Evolutionary conservation across 2,888 invertebrate genomes (phyloP).

Genomic region (Abrostola triplasia): DNA sequence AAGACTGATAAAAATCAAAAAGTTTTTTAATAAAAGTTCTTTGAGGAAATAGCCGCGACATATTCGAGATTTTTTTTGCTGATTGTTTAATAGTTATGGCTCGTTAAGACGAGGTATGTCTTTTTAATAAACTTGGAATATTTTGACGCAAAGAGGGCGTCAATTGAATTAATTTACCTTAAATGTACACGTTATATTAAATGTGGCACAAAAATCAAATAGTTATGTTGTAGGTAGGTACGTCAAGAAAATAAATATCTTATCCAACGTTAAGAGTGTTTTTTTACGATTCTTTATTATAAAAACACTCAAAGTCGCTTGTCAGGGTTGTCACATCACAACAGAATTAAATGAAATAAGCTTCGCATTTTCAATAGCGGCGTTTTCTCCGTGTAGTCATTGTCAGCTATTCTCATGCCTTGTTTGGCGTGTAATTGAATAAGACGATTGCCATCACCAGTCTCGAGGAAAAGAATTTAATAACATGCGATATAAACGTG

Average conservation of each 20-base stretch:
- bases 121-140: slow-evolving; percentile 42
- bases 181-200: slow-evolving; percentile 17
- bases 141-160: slow-evolving; percentile 16
- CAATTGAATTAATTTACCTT: slow-evolving; percentile 16
- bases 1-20: slow-evolving; percentile 40
- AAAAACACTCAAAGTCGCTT: slow-evolving; percentile 58
- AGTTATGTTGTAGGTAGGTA: too few relatives aligned
- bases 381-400: slow-evolving; percentile 76
- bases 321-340: slow-evolving; percentile 62
- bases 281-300: slow-evolving; percentile 50
- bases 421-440: slow-evolving; percentile 84
- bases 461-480: slow-evolving; percentile 84
- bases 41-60: slow-evolving; percentile 36
- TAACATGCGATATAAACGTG: slow-evolving; percentile 77
- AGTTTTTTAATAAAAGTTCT: slow-evolving; percentile 52
- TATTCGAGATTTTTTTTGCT: slow-evolving; percentile 41
- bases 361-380: slow-evolving; percentile 77
- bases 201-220: too few relatives aligned
- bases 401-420: slow-evolving; percentile 82
- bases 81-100: slow-evolving; percentile 50
- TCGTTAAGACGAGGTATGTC: slow-evolving; percentile 31
- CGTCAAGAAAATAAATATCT: slow-evolving; percentile 36
- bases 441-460: slow-evolving; percentile 83
- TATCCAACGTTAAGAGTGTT: slow-evolving; percentile 23
- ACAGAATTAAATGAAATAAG: slow-evolving; percentile 77